Base-by-base conservation (phyloP, 2,113 vertebrate genomes). In the Carlito syrichta region DNA sequence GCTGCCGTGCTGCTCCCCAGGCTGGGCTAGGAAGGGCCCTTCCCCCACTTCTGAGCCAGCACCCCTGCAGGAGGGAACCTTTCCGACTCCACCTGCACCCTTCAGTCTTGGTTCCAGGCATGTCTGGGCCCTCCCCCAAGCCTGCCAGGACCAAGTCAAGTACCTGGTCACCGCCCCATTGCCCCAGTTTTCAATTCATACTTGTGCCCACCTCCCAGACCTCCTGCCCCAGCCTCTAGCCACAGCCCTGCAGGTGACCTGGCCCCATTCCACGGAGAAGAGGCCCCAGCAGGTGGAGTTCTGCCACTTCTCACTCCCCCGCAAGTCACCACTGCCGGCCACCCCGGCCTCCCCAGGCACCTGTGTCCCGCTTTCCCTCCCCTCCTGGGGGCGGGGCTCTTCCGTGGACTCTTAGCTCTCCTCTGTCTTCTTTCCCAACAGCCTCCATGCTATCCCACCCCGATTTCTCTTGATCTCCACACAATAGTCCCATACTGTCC, bases 71-170 rank as follows among this genome's bases (percentile, higher is more conserved):
- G 38, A 27, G 50, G 63, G 30, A 6, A 8, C 38, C 50, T 56
- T 68, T 10, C 8, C 20, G 23, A 9, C 2, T 6, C 3, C 14
- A 32, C 20, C 22, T 16, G 27, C 32, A 2, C 30, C 30, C 54
- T 1, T 52, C 83, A 52, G 40, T 25, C 22, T 88, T 25, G 40
- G 20, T 60, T 48, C 13, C 69, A 11, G 16, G 35, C 0, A 3
- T n/a, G 54, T 19, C n/a, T 10, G 52, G 48, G 35, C 63, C 23
- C 20, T 45, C 69, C 52, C 30, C 27, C 16, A 13, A 45, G 40
- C 23, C 50, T 22, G 0, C 4, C 27, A 12, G 3, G 0, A 9
- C 32, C 69, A 8, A 25, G 27, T 56, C n/a, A 73, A n/a, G n/a
- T 25, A 10, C 68, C n/a, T 30, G 7, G 69, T 35, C 54, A 58